These are phyloP conservation scores for Chiridota heheva DNA, from an alignment of 35 echinoderm and acorn worm genomes.

Conservation along the genomic window DNA sequence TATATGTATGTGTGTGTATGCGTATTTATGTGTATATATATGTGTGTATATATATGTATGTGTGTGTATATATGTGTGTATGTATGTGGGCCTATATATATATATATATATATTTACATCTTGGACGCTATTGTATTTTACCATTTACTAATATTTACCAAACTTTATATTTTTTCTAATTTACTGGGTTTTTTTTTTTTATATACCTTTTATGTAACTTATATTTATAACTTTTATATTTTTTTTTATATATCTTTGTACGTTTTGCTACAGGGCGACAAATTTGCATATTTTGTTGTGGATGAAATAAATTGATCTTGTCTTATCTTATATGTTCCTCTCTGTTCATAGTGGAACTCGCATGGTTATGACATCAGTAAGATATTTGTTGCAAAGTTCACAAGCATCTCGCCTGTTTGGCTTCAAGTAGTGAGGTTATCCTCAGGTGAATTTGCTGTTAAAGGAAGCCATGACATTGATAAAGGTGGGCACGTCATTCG, in stretches of 20 bases:
- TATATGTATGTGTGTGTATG: no score
- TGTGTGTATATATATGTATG: conserved; percentile 11
- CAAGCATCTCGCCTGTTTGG: conserved; percentile 90
- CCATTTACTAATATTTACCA: not conserved
- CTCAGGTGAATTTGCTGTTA: conserved; percentile 38
- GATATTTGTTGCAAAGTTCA: conserved; percentile 95
- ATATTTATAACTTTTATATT: not conserved
- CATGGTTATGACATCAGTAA: conserved; percentile 99
- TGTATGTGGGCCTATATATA: no score
- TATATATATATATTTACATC: no score
- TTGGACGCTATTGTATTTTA: no score
- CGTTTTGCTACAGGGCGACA: no score
- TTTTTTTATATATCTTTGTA: not conserved
- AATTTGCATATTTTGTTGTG: not conserved
- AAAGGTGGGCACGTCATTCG: conserved; percentile 66
- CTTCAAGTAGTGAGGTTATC: conserved; percentile 69
- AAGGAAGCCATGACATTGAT: conserved; percentile 98
- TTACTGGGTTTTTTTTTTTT: not conserved
- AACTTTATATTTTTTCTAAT: not conserved
- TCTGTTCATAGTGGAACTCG: conserved; percentile 81
- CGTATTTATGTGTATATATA: no score
- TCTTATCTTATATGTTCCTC: not conserved
- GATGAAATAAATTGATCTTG: not conserved
- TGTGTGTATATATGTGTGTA: no score
- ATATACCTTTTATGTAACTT: not conserved